Base-by-base conservation (phyloP, 2,888 invertebrate species). In the Chrysodeixis includens region DNA sequence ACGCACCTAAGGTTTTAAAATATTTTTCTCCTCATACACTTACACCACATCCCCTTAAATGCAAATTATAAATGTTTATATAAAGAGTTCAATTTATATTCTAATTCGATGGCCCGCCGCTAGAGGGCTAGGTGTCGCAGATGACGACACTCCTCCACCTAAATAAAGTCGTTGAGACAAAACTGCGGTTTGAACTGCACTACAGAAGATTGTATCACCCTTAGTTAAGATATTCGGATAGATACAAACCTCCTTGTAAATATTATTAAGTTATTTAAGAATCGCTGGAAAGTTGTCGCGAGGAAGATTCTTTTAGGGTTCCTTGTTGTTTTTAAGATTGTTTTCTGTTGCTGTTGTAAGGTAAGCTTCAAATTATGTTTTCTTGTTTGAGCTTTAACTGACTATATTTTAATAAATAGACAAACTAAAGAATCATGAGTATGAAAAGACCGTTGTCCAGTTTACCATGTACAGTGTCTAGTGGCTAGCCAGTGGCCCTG, bases 41-140 rank as follows among this genome's bases (percentile, higher is more conserved):
- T 22, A 44, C n/a, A 32, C 26, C 26, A 20, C 66, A 20, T 72
- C 81, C 82, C 90, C 90, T 91, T 92, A 92, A 91, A 92, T 92
- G 91, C 89, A 93, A 93, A 92, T 92, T 90, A 91, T 90, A 92
- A 91, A 91, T 92, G 90, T 91, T 92, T 92, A 89, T 92, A 89
- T 92, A 92, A 92, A 93, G 92, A 92, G 90, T 93, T 92, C 93
- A 91, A 93, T 93, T 92, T 93, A 92, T 92, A 93, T 93, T 93
- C 90, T 92, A 93, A 93, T 92, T 85, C 87, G 81, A 92, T 91
- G 86, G 88, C 86, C 86, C 86, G 79, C 86, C 88, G 87, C 88
- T 86, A 86, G 87, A 86, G 88, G 88, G 88, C 83, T 79, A 79
- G 82, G 86, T 86, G 87, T 87, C 82, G 79, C 62, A 72, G 79